Base-by-base conservation (phyloP, 2,888 invertebrate species). In the Rotaria sp. region DNA sequence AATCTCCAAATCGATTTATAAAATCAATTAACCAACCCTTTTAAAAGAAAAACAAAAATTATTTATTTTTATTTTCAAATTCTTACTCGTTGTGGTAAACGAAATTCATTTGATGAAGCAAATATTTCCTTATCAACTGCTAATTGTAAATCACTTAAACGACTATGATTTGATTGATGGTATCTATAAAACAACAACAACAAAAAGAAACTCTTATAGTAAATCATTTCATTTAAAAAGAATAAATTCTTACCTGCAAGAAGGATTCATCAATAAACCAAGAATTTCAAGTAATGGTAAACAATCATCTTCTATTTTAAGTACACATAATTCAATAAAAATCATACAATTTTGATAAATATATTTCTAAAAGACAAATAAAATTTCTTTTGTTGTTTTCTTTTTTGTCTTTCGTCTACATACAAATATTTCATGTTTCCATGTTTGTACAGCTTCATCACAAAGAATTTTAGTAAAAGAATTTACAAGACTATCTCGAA, bases 391-490 rank as follows among this genome's bases (percentile, higher is more conserved):
- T 30, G 52, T 84, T 4, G 2, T 59, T 13, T 26, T n/a, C 21
- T 26, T 7, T n/a, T 2, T n/a, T 10, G n/a, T n/a, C 21, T 55
- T 55, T 75, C 15, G 35, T 67, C 38, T 74, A 90, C 91, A 90
- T 89, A 92, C 94, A 91, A 97, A 97, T 90, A 97, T 97, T 92
- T 97, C 97, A 90, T 94, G 94, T 92, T 97, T 97, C 97, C 97
- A 97, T 90, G 96, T 96, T 90, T 95, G 95, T 85, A 97, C 97
- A 86, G 97, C 97, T 92, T 97, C 97, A 92, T 97, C 97, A 35
- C 96, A 96, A 90, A 97, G 93, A 90, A 97, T 96, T 93, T 97
- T 97, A 85, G 95, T 95, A 92, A 97, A 97, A 86, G 97, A 97
- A 88, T 95, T 94, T 88, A 96, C 96, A 89, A 97, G 93, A 85